Conservation (phyloP, 2,113 vertebrate species). For the Lepisosteus osseus region DNA sequence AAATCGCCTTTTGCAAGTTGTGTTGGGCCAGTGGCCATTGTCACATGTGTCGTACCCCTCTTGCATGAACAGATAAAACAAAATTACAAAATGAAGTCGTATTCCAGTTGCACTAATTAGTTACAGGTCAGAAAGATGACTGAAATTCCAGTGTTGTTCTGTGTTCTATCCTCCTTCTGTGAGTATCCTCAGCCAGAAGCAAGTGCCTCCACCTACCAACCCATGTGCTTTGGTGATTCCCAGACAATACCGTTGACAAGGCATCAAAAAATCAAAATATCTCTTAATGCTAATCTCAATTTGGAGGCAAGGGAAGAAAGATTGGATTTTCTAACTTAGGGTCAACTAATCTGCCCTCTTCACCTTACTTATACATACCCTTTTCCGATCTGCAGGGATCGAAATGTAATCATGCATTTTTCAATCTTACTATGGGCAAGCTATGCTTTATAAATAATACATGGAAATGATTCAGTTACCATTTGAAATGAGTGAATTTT, state of each 20-base stretch:
- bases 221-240: not conserved
- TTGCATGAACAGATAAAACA: no score
- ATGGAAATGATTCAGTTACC: not conserved
- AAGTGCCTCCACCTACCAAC: not conserved
- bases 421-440: not conserved
- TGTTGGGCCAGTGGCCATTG: no score
- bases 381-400: not conserved
- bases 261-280: not conserved
- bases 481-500: slow-evolving; percentile 15
- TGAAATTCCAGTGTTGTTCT: not conserved
- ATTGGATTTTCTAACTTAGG: slow-evolving; percentile 22
- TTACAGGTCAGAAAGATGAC: not conserved
- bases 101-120: not conserved
- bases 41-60: no score
- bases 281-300: slow-evolving; percentile 13
- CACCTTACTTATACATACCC: slow-evolving; percentile 9
- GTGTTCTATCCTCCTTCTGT: not conserved
- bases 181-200: not conserved
- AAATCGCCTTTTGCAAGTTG: no score
- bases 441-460: slow-evolving; percentile 12
- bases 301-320: not conserved
- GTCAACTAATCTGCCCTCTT: slow-evolving; percentile 3
- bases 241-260: not conserved
- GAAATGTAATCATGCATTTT: slow-evolving; percentile 6
- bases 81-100: not conserved